phyloP scores from a whole-genome alignment of 2,797 vertebrate species.

The Cossypha caffra region DNA sequence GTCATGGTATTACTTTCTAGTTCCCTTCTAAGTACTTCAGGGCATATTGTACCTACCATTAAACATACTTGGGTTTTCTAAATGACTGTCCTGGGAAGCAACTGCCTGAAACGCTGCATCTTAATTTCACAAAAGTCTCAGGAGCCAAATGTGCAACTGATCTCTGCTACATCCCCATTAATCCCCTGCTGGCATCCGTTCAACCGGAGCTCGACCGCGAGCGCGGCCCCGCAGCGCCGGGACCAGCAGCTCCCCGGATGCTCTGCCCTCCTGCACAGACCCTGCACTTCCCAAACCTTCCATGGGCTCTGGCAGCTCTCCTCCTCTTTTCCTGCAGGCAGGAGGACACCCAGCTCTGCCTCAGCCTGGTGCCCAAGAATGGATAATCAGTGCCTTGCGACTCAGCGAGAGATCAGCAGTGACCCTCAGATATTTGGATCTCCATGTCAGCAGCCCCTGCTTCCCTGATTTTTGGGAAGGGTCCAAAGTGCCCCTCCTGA shows the following conservation, averaged over 20 bases:
- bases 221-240: neutral
- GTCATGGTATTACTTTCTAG: constrained; percentile 60
- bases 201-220: neutral
- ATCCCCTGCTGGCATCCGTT: constrained; percentile 8
- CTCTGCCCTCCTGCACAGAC: neutral
- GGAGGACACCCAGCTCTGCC: neutral
- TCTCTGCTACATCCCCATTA: constrained; percentile 56
- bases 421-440: neutral
- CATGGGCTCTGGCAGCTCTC: neutral
- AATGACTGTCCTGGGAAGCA: constrained; percentile 56
- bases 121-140: constrained; percentile 68
- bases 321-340: neutral
- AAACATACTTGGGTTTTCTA: constrained; percentile 52
- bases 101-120: constrained; percentile 57
- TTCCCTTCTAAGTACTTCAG: constrained; percentile 48
- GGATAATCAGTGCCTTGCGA: neutral
- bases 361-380: neutral
- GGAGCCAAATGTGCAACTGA: constrained; percentile 66
- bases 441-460: neutral
- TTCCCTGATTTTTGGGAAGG: neutral
- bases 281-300: neutral
- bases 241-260: constrained; percentile 2
- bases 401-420: neutral
- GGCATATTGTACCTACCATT: constrained; percentile 49
- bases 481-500: neutral